phyloP scores from a whole-genome alignment of 2,113 vertebrate genomes.

The Callopanchax toddi region DNA sequence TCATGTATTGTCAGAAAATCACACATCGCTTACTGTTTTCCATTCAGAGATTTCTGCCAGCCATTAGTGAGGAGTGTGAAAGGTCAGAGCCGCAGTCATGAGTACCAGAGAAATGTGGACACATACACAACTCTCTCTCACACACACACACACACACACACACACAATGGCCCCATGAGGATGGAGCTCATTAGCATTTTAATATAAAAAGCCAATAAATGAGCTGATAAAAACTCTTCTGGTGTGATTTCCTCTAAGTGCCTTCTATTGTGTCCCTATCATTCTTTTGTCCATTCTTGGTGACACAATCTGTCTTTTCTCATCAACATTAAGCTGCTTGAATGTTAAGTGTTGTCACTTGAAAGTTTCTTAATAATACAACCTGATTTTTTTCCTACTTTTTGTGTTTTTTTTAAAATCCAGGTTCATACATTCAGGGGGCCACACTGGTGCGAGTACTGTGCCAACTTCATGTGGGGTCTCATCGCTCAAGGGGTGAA shows the following conservation, averaged over 20 bases:
- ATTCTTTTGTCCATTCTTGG: conserved; percentile 13
- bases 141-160: conserved; percentile 20
- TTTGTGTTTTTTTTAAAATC: neutral
- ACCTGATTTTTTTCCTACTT: neutral
- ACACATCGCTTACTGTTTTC: neutral
- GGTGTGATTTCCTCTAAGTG: conserved; percentile 4
- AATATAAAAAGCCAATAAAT: conserved; percentile 43
- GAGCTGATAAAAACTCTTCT: conserved; percentile 32
- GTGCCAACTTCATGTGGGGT: conserved; percentile 99
- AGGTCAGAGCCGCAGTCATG: conserved; percentile 23
- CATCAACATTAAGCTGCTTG: neutral
- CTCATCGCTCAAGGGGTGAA: conserved; percentile 99
- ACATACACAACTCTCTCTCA: conserved; percentile 1
- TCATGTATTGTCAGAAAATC: too few species aligned
- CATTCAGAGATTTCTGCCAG: conserved; percentile 24
- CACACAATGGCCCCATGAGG: conserved; percentile 1
- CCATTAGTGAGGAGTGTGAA: conserved; percentile 27
- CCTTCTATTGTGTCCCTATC: too few species aligned
- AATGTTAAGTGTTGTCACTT: neutral
- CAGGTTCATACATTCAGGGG: conserved; percentile 98
- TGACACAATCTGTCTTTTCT: neutral
- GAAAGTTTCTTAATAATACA: neutral
- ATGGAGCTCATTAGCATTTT: conserved; percentile 49
- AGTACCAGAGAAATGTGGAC: conserved; percentile 23
- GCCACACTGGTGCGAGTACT: conserved; percentile 99